These are phyloP conservation scores for Crotalus horridus DNA, from an alignment of 2,113 vertebrate genomes.

Conservation along the genomic window DNA sequence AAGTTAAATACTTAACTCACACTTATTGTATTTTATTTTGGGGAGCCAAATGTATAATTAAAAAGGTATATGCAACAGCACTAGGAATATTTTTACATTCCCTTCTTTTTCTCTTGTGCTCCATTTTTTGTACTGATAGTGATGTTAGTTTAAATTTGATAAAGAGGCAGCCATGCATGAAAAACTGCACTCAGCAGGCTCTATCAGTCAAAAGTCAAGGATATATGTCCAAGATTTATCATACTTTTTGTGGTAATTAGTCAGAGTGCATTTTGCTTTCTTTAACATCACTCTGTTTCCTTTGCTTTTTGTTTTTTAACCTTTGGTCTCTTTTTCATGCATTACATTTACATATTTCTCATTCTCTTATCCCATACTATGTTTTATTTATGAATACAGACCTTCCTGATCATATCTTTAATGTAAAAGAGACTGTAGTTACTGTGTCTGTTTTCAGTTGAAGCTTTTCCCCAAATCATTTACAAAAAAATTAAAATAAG, in stretches of 20 bases:
- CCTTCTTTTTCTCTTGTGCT: constrained; percentile 25
- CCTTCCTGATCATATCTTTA: constrained; percentile 70
- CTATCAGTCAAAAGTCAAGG: constrained; percentile 69
- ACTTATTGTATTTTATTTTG: constrained; percentile 63
- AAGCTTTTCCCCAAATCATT: constrained; percentile 67
- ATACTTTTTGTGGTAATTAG: constrained; percentile 73
- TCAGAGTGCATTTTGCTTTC: constrained; percentile 68
- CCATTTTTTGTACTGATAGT: constrained; percentile 41
- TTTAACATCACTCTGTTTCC: constrained; percentile 65
- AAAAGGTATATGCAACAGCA: constrained; percentile 46
- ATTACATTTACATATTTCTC: constrained; percentile 70
- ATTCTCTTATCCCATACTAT: constrained; percentile 65
- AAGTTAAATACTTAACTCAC: constrained; percentile 31
- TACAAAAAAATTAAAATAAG: constrained; percentile 75
- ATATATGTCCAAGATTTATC: constrained; percentile 67
- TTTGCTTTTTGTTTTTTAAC: constrained; percentile 54
- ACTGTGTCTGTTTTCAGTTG: constrained; percentile 69
- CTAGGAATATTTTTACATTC: constrained; percentile 41
- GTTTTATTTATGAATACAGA: constrained; percentile 79
- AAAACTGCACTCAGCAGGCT: constrained; percentile 59
- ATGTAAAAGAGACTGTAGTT: constrained; percentile 72
- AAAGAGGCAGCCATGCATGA: constrained; percentile 53
- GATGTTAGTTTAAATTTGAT: constrained; percentile 60
- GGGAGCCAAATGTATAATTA: constrained; percentile 50
- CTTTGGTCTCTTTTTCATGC: constrained; percentile 33